phyloP scores from a whole-genome alignment of 2,888 invertebrate species.

The Subacronicta megacephala region DNA sequence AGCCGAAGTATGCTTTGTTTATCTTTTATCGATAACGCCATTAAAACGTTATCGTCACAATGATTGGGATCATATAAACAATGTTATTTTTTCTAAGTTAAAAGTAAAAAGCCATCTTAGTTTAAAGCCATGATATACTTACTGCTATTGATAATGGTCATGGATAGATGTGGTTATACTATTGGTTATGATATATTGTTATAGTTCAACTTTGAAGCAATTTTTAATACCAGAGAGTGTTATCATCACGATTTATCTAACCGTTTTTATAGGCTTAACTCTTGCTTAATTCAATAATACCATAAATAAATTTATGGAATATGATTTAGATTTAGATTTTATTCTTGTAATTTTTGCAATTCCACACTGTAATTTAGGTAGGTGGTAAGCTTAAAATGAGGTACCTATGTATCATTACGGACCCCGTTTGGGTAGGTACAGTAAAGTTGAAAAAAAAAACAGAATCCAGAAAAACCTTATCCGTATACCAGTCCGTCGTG shows the following conservation, averaged over 20 bases:
- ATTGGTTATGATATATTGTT: too few species aligned
- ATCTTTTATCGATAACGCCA: neutral
- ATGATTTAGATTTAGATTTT: too few species aligned
- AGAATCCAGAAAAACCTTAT: slow-evolving; percentile 17
- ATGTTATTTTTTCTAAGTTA: neutral
- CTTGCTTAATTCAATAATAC: too few species aligned
- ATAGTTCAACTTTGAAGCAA: neutral
- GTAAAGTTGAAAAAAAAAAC: too few species aligned
- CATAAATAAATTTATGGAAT: slow-evolving; percentile 15
- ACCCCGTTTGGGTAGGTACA: too few species aligned
- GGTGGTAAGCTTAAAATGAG: too few species aligned
- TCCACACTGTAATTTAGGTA: too few species aligned
- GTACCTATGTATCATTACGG: too few species aligned
- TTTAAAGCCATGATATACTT: neutral
- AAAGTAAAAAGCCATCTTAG: too few species aligned
- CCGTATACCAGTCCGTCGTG: slow-evolving; percentile 10
- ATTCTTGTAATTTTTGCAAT: too few species aligned
- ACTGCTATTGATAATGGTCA: neutral
- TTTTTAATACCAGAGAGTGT: neutral
- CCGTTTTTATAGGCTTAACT: neutral
- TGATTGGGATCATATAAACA: neutral
- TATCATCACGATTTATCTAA: neutral
- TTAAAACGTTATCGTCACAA: neutral
- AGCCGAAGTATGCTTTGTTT: neutral
- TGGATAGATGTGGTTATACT: too few species aligned